These are phyloP conservation scores for Luscinia megarhynchos DNA, from an alignment of 2,797 vertebrate genomes.

Conservation along the genomic window DNA sequence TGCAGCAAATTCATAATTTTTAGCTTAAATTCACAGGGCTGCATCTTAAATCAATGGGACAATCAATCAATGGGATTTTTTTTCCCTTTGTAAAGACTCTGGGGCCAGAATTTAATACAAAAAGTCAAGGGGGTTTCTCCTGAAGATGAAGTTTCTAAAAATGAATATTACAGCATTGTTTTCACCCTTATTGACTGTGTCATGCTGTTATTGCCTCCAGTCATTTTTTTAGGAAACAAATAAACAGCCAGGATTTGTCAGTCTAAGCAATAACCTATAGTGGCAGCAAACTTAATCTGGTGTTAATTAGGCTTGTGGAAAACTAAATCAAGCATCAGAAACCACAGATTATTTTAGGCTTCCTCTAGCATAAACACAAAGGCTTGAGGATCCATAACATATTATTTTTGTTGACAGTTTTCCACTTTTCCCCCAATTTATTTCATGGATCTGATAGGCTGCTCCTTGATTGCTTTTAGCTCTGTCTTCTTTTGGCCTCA, in stretches of 20 bases:
- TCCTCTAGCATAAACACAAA: slow-evolving; percentile 80
- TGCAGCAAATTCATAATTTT: neutral
- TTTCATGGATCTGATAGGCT: slow-evolving; percentile 75
- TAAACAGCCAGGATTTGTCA: slow-evolving; percentile 75
- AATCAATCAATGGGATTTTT: neutral
- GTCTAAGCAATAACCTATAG: slow-evolving; percentile 78
- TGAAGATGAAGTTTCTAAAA: slow-evolving; percentile 18
- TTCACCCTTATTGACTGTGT: slow-evolving; percentile 73
- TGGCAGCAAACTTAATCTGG: slow-evolving; percentile 84
- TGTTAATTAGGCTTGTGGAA: slow-evolving; percentile 89
- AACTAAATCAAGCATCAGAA: slow-evolving; percentile 90
- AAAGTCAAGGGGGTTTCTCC: neutral
- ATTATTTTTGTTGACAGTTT: slow-evolving; percentile 83
- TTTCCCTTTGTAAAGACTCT: neutral
- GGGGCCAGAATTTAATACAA: neutral
- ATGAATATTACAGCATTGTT: slow-evolving; percentile 40
- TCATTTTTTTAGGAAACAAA: slow-evolving; percentile 70
- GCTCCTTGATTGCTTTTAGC: slow-evolving; percentile 80
- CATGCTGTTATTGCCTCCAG: slow-evolving; percentile 61
- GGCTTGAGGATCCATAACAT: slow-evolving; percentile 66
- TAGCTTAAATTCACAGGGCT: neutral
- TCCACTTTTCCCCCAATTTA: slow-evolving; percentile 72
- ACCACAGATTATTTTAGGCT: slow-evolving; percentile 85
- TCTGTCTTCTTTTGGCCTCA: slow-evolving; percentile 81
- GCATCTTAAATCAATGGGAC: neutral